Conservation (phyloP, 2,113 vertebrate species). For the Potamarius usumacintae region DNA sequence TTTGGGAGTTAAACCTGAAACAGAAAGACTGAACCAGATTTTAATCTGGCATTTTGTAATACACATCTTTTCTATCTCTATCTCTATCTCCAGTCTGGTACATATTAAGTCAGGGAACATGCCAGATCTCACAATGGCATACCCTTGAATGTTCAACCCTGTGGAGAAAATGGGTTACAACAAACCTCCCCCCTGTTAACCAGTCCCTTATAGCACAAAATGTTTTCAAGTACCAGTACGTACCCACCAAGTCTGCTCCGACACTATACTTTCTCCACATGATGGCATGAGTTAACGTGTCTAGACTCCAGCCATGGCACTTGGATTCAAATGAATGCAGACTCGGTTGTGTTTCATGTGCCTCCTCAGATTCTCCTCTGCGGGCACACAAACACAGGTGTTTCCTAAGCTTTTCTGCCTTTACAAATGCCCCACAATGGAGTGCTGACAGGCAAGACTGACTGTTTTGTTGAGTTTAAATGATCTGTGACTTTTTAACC, state of each 20-base stretch:
- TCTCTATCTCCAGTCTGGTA: background rate
- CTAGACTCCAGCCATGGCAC: slow-evolving; percentile 24
- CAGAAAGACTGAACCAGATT: slow-evolving; percentile 11
- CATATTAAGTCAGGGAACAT: background rate
- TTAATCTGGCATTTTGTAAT: background rate
- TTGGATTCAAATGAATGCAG: slow-evolving; percentile 37
- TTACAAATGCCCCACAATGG: slow-evolving; percentile 55
- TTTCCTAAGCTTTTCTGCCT: slow-evolving; percentile 56
- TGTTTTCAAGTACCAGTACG: no score
- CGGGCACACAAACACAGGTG: slow-evolving; percentile 61
- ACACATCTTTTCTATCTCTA: background rate
- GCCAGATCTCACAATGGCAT: background rate
- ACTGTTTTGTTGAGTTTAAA: slow-evolving; percentile 55
- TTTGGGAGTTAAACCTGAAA: background rate
- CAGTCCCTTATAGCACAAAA: background rate
- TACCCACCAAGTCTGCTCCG: background rate
- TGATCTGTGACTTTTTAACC: slow-evolving; percentile 59
- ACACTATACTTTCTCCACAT: background rate
- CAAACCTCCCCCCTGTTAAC: background rate
- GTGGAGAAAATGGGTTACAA: background rate
- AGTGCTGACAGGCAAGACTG: slow-evolving; percentile 56
- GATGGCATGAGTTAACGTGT: slow-evolving; percentile 29
- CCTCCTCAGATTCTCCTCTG: slow-evolving; percentile 42
- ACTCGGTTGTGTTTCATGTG: slow-evolving; percentile 46
- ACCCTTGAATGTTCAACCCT: background rate